phyloP scores from a whole-genome alignment of 2,113 vertebrate genomes.

The Zosterops borbonicus region DNA sequence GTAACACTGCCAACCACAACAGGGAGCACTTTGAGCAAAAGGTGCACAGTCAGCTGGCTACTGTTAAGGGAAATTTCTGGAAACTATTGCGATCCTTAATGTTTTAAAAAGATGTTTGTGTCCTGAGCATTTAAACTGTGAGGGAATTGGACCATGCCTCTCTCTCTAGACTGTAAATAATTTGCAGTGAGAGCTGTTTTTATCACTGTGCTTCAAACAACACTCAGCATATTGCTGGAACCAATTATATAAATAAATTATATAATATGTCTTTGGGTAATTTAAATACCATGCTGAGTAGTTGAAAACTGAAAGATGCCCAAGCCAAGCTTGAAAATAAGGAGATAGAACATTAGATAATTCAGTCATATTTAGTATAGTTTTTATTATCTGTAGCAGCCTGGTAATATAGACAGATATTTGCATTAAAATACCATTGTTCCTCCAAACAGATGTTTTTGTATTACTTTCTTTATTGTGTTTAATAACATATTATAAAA shows the following conservation, averaged over 20 bases:
- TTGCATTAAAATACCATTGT: not conserved
- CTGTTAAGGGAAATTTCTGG: not conserved
- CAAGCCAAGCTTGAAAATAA: slow-evolving; percentile 22
- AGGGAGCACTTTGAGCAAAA: not conserved
- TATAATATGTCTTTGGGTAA: slow-evolving; percentile 29
- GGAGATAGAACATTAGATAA: not conserved
- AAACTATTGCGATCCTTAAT: not conserved
- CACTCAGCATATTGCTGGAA: slow-evolving; percentile 47
- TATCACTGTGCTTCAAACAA: slow-evolving; percentile 50
- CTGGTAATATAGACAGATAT: not conserved
- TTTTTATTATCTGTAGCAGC: not conserved
- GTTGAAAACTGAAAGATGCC: slow-evolving; percentile 13
- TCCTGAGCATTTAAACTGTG: not conserved
- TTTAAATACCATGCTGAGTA: slow-evolving; percentile 1
- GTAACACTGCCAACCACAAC: not conserved
- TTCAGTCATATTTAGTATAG: not conserved
- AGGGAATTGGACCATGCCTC: not conserved
- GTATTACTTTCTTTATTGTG: not conserved
- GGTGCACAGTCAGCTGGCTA: not conserved
- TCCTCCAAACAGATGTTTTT: slow-evolving; percentile 5
- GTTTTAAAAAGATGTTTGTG: not conserved
- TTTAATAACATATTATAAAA: not conserved
- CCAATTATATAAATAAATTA: slow-evolving; percentile 55
- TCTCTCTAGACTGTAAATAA: slow-evolving; percentile 37
- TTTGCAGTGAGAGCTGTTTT: slow-evolving; percentile 11